Evolutionary conservation across 2,888 invertebrate genomes (phyloP), one percentile per base, ranked within the genome.

Genomic region (Ochropacha duplaris): DNA sequence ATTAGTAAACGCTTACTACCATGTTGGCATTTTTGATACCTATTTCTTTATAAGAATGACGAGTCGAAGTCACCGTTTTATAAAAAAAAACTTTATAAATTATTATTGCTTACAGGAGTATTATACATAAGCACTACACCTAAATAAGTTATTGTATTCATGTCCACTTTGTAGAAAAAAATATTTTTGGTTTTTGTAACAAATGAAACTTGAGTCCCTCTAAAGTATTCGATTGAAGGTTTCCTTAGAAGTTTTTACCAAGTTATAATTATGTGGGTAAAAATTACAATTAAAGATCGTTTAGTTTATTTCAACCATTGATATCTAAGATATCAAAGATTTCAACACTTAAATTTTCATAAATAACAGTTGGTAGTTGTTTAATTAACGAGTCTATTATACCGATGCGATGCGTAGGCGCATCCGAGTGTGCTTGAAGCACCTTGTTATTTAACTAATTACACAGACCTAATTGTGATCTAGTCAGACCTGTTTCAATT

Each of bases 331-430:
- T n/a, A n/a, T n/a, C n/a, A n/a, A 28, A 28, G 28, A 9, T 4
- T 28, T 57, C 58, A 58, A 64, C 59, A 65, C 69, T 72, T 63
- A 56, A 65, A 66, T 64, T 61, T 59, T 59, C 61, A 60, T 64
- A 67, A 74, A 66, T 69, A 68, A 69, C 66, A 62, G 64, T 64
- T 51, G 49, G 50, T 59, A 55, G 61, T 64, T 59, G 62, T 65
- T 62, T 71, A 77, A 79, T 76, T 83, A 86, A 87, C 83, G 76
- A 85, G 80, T 71, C 69, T 75, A 84, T 87, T 86, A 84, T 79
- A 19, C 67, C 4, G 31, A 44, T 34, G 70, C 4, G 31, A 44
- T 34, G 70, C 72, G 79, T 73, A 60, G 66, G 86, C 70, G 78
- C 72, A 44, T n/a, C 44, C 39, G 19, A 44, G 39, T 78, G 79